Percentiles rank a stretch among this genome's conserved stretches.
These are phyloP conservation scores for Pipa parva DNA, from an alignment of 2,113 vertebrate genomes.

Conservation along the genomic window DNA sequence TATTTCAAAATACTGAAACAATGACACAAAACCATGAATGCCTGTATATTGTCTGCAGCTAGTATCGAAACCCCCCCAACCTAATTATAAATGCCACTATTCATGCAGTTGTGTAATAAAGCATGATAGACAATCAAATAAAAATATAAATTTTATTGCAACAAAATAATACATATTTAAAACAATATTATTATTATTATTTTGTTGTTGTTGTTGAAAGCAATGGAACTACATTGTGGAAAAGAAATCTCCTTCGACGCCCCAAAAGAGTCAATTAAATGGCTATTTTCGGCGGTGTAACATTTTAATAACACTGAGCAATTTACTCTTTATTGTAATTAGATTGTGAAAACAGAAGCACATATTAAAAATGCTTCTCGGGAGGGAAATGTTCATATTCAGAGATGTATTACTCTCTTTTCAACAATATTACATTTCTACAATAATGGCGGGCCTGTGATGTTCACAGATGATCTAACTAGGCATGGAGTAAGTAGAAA, in stretches of 20 bases:
- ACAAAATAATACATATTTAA: too few species aligned
- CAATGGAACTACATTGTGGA: background rate
- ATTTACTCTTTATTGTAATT: constrained; percentile 37
- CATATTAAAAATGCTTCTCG: constrained; percentile 35
- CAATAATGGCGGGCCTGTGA: constrained; percentile 13
- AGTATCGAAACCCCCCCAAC: too few species aligned
- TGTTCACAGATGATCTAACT: constrained; percentile 8
- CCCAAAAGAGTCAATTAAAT: constrained; percentile 23
- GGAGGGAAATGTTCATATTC: constrained; percentile 32
- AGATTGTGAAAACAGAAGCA: constrained; percentile 30
- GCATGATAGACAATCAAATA: too few species aligned
- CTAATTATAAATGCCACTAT: too few species aligned
- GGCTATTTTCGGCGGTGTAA: constrained; percentile 13
- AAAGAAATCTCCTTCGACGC: background rate
- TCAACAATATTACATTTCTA: constrained; percentile 34
- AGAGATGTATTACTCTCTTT: constrained; percentile 26
- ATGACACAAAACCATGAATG: too few species aligned
- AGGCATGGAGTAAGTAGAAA: constrained; percentile 1
- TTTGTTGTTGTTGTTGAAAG: too few species aligned
- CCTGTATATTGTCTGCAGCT: too few species aligned
- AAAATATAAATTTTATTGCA: too few species aligned
- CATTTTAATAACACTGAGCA: constrained; percentile 35
- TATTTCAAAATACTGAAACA: too few species aligned
- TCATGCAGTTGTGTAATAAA: too few species aligned
- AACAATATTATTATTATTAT: too few species aligned